Percentiles rank a stretch among this genome's conserved stretches.
These are phyloP conservation scores for Xestia c-nigrum DNA, from an alignment of 2,888 invertebrate species.

Conservation along the genomic window DNA sequence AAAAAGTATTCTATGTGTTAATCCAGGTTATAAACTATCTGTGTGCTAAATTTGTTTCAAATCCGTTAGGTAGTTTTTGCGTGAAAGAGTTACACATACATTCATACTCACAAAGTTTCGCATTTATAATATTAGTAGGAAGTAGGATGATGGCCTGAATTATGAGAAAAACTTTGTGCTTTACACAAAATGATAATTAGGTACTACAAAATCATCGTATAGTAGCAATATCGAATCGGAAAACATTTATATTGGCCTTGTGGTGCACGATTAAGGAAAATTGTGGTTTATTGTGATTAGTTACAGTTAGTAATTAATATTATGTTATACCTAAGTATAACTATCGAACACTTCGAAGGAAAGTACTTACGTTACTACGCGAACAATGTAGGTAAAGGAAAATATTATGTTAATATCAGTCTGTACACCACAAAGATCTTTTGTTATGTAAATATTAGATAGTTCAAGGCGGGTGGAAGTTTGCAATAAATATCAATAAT, in stretches of 20 bases:
- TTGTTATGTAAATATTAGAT: constrained; percentile 21
- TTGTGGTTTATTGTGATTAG: constrained; percentile 8
- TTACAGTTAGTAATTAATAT: constrained; percentile 2
- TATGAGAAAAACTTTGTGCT: background rate
- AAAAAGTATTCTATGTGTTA: too few species aligned
- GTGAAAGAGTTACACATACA: too few species aligned
- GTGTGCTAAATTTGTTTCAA: too few species aligned
- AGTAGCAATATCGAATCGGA: background rate
- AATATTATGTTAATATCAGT: background rate
- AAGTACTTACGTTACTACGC: background rate
- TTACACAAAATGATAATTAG: background rate
- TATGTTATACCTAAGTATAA: background rate
- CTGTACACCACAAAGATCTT: background rate
- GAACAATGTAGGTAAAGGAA: background rate
- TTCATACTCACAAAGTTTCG: too few species aligned
- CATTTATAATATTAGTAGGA: too few species aligned
- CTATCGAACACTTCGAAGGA: background rate
- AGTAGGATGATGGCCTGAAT: too few species aligned
- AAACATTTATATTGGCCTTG: constrained; percentile 18
- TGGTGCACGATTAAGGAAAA: constrained; percentile 40
- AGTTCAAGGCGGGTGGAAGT: background rate
- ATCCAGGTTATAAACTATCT: too few species aligned
- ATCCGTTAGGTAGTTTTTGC: too few species aligned
- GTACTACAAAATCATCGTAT: background rate
- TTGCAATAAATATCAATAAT: constrained; percentile 20